Percentiles rank a stretch among this genome's conserved stretches.
phyloP scores from a whole-genome alignment of 30 jellyfish, hydroid and myxozoan genomes.

The Hydra vulgaris region DNA sequence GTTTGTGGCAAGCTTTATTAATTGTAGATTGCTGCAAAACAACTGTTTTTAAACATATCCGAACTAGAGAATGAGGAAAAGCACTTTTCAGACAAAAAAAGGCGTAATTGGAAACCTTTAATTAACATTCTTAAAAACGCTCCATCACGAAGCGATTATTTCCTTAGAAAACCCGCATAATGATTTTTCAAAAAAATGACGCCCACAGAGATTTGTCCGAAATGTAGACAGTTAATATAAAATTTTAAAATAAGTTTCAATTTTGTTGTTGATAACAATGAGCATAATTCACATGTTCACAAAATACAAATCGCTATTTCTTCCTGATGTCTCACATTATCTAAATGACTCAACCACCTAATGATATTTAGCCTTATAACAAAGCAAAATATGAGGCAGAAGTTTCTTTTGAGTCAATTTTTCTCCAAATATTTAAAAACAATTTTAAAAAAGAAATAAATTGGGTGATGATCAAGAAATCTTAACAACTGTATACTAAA shows the following conservation, averaged over 20 bases:
- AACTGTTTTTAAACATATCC: not conserved
- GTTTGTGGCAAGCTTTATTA: not conserved
- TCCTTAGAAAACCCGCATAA: not conserved
- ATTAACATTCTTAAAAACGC: not conserved
- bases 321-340: not conserved
- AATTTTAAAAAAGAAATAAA: not conserved
- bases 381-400: not conserved
- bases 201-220: not conserved
- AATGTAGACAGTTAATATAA: not conserved
- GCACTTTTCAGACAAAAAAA: not conserved
- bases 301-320: not conserved
- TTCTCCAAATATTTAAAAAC: not conserved
- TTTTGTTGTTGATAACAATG: not conserved
- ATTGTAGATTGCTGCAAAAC: not conserved
- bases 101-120: not conserved
- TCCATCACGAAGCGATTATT: not conserved
- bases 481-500: not conserved
- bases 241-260: not conserved
- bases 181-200: not conserved
- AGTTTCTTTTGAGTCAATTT: not conserved
- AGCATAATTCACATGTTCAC: not conserved
- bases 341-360: not conserved
- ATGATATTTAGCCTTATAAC: not conserved
- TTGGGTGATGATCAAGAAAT: not conserved
- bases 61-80: not conserved